Conservation (phyloP, 2,888 invertebrate genomes). For the Melitaea athalia region DNA sequence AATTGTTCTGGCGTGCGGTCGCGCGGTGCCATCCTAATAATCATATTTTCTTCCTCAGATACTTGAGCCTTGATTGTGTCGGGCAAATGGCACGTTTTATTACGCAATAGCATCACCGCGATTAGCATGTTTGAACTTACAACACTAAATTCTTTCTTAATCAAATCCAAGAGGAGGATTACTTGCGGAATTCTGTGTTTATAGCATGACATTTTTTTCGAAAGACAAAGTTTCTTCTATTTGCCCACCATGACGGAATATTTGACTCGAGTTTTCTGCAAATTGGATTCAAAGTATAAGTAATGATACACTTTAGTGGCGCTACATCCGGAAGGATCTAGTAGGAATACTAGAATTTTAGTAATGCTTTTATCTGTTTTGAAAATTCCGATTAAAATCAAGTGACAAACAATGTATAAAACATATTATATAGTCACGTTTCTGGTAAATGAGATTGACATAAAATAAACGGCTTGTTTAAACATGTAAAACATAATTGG, state of each 20-base stretch:
- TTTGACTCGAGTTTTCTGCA: background rate
- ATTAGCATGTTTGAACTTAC: constrained; percentile 45
- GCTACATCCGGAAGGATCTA: background rate
- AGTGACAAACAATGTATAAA: background rate
- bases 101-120: constrained; percentile 41
- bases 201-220: constrained; percentile 28
- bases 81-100: constrained; percentile 47
- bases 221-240: constrained; percentile 9
- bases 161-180: constrained; percentile 39
- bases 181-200: constrained; percentile 36
- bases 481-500: constrained; percentile 37
- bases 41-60: constrained; percentile 64
- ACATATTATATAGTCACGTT: background rate
- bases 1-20: constrained; percentile 76
- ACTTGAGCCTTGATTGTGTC: constrained; percentile 63
- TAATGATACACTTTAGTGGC: background rate
- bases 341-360: background rate
- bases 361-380: background rate
- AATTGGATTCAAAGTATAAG: background rate
- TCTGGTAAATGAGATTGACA: constrained; percentile 11
- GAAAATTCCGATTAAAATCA: background rate
- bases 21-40: constrained; percentile 69
- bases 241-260: background rate
- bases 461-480: constrained; percentile 26
- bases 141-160: constrained; percentile 47